Evolutionary conservation across 2,797 vertebrate species (phyloP), one percentile per base, ranked within the genome.

Genomic region (Setipinna tenuifilis): DNA sequence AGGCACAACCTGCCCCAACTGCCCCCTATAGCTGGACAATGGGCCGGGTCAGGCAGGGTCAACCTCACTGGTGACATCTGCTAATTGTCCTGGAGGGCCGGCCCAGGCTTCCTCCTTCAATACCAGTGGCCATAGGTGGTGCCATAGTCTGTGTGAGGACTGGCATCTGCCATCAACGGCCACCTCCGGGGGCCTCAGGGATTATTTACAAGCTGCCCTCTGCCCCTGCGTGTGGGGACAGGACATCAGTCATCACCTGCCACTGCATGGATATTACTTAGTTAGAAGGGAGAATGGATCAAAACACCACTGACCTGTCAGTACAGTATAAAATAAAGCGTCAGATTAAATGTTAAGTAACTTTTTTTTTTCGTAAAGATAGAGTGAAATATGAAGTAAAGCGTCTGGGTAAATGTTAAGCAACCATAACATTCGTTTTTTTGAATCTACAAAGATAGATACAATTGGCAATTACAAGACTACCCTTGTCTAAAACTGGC

Each of bases 41-140:
- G 84, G 58, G 28, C 17, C 84, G 89, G 95, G 95, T 95, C 95
- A 91, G 86, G 50, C 88, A 91, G 91, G 94, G 95, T 96, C 94
- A 94, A 85, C 23, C 88, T 85, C 21, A 88, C 91, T 62, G 83
- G 85, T 89, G 92, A 94, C 95, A 95, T 95, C 94, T 95, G 94
- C 94, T 96, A 95, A 95, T 95, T 95, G 93, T 95, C 93, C 93
- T 84, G 91, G 85, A 89, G 93, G 90, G 90, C 91, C 46, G 90
- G 89, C 92, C 89, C 88, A 90, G 89, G 82, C 62, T 50, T 21
- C 31, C 83, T 86, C 86, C 71, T 5, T 91, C 89, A 90, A 93
- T 91, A 88, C 90, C 90, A 83, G 86, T 7, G 0, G 0, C 57
- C 93, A 91, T 92, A 86, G 91, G 90, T 83, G 93, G 90, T 86